Evolutionary conservation across 2,113 vertebrate species (phyloP).

Genomic region (Saccopteryx bilineata): DNA sequence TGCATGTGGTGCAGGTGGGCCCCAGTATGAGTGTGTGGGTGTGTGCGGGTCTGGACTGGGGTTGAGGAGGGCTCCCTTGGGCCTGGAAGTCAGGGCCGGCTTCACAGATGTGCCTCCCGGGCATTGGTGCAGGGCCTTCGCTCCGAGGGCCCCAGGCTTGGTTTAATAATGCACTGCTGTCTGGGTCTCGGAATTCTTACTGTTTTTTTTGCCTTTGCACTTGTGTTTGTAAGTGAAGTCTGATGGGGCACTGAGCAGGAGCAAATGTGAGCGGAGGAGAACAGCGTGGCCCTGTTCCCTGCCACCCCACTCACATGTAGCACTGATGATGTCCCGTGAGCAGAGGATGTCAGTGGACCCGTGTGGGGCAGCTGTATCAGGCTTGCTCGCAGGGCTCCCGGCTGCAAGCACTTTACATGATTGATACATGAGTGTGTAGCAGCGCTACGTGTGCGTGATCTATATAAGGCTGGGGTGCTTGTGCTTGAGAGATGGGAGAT

Average conservation of each 20-base stretch:
- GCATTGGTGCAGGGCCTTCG: rapidly evolving
- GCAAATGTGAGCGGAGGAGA: background rate
- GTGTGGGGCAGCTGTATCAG: too few species aligned
- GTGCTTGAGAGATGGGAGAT: too few species aligned
- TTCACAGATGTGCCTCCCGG: rapidly evolving
- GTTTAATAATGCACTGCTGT: rapidly evolving
- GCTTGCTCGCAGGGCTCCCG: too few species aligned
- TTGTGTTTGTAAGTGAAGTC: background rate
- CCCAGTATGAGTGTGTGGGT: rapidly evolving
- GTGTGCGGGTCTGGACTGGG: rapidly evolving
- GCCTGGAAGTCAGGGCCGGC: background rate
- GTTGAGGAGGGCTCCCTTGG: background rate
- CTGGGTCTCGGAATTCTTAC: rapidly evolving
- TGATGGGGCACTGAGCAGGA: background rate
- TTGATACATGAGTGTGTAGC: too few species aligned
- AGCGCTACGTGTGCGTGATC: too few species aligned
- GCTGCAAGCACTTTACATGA: too few species aligned
- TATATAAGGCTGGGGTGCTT: too few species aligned
- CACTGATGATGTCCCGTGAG: rapidly evolving
- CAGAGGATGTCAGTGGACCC: rapidly evolving
- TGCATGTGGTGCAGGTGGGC: rapidly evolving
- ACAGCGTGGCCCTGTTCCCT: rapidly evolving
- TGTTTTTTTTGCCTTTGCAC: background rate
- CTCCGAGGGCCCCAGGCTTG: rapidly evolving
- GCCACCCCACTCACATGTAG: rapidly evolving